phyloP scores from a whole-genome alignment of 2,888 invertebrate genomes.

The Pimpla rufipes region DNA sequence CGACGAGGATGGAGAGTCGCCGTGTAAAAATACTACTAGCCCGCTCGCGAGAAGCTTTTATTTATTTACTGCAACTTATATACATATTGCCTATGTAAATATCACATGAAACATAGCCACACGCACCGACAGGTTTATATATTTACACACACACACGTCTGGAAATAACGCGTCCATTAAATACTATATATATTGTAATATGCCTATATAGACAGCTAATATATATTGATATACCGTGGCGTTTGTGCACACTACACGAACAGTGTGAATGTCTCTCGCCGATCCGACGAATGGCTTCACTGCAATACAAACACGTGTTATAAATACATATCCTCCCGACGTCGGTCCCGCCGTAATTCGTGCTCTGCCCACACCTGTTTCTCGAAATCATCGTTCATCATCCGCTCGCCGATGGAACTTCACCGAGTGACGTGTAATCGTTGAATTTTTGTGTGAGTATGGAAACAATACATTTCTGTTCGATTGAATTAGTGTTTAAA shows the following conservation, averaged over 20 bases:
- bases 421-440: background rate
- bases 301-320: constrained; percentile 42
- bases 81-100: constrained; percentile 34
- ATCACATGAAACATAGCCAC: background rate
- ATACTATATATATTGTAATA: constrained; percentile 21
- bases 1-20: constrained; percentile 30
- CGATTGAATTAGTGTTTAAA: background rate
- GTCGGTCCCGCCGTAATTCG: constrained; percentile 17
- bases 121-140: background rate
- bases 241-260: constrained; percentile 22
- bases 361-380: constrained; percentile 18
- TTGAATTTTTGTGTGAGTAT: background rate
- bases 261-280: background rate
- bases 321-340: constrained; percentile 27
- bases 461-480: background rate
- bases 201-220: constrained; percentile 18
- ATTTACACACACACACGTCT: constrained; percentile 5
- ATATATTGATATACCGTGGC: constrained; percentile 29
- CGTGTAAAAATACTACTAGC: constrained; percentile 39
- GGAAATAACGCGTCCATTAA: constrained; percentile 8
- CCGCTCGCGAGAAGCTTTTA: constrained; percentile 30
- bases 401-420: constrained; percentile 5
- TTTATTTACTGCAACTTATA: constrained; percentile 43
- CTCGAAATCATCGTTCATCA: background rate
- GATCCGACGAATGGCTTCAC: constrained; percentile 32